A percentile compares a stretch with the other conserved stretches of the same genome.
These are phyloP conservation scores for Julus scandinavius DNA, from an alignment of 2,888 invertebrate genomes.

Conservation along the genomic window DNA sequence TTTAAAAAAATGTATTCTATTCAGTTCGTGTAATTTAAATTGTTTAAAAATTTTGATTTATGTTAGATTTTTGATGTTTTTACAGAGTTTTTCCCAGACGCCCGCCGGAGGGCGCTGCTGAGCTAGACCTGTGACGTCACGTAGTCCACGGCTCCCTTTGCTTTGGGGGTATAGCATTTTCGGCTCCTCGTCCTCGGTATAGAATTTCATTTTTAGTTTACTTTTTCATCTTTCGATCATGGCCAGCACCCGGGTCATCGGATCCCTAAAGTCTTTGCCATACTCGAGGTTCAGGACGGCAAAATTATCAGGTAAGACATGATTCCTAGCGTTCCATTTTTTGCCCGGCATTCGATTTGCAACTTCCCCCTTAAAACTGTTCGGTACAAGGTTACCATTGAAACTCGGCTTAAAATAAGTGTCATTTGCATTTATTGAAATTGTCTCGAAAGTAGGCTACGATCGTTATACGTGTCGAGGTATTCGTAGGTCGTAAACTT, in stretches of 20 bases:
- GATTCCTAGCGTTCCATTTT: not conserved
- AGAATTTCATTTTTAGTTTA: not conserved
- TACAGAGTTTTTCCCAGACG: not conserved
- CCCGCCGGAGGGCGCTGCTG: slow-evolving; percentile 1
- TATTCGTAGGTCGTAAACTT: slow-evolving; percentile 31
- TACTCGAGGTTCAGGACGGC: not conserved
- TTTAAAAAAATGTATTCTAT: not conserved
- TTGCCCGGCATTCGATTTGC: not conserved
- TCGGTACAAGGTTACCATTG: not conserved
- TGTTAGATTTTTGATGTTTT: not conserved
- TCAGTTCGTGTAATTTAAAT: not conserved
- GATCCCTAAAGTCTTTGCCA: not conserved
- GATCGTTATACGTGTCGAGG: not conserved
- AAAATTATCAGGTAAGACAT: slow-evolving; percentile 24
- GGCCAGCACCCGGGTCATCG: slow-evolving; percentile 49
- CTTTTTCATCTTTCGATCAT: not conserved
- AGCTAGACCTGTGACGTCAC: not conserved
- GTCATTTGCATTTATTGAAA: not conserved
- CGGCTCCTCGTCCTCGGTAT: not conserved
- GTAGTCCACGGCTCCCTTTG: not conserved
- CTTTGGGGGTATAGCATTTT: not conserved
- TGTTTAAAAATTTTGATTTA: too few relatives aligned
- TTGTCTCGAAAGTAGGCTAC: not conserved
- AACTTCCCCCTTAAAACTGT: not conserved
- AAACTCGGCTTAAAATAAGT: not conserved